Evolutionary conservation across 2,797 vertebrate species (phyloP).

Genomic region (Sternarchorhynchus goeldii): DNA sequence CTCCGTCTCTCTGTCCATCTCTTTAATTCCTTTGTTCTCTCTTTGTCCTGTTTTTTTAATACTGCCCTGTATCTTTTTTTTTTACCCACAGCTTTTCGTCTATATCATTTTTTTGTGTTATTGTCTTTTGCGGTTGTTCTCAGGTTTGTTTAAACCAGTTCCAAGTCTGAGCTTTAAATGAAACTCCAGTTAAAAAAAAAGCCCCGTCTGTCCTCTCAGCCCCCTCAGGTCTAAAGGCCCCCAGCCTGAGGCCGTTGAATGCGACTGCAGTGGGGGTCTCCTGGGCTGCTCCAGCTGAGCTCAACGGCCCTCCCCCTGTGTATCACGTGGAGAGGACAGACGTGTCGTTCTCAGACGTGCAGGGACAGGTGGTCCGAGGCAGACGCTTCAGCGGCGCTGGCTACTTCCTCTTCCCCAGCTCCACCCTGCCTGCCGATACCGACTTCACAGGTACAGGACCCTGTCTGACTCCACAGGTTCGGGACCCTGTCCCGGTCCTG

Average conservation of each 20-base stretch:
- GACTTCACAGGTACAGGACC: constrained; percentile 86
- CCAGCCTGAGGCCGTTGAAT: constrained; percentile 75
- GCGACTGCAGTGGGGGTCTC: constrained; percentile 75
- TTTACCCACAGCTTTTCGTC: neutral
- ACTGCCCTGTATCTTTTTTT: neutral
- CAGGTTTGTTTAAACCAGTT: neutral
- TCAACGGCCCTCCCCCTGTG: constrained; percentile 83
- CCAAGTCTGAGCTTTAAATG: neutral
- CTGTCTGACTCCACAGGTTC: neutral
- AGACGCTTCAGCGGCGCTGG: constrained; percentile 83
- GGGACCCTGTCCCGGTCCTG: too few relatives aligned
- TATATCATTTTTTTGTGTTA: neutral
- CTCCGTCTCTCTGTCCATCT: constrained; percentile 12
- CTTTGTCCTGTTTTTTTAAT: neutral
- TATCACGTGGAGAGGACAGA: constrained; percentile 89
- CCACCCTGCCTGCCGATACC: constrained; percentile 78
- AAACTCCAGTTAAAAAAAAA: neutral
- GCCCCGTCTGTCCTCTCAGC: constrained; percentile 68
- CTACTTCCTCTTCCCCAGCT: constrained; percentile 82
- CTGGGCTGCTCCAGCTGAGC: constrained; percentile 80
- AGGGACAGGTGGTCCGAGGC: constrained; percentile 74
- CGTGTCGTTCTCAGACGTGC: constrained; percentile 76
- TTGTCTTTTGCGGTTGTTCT: neutral
- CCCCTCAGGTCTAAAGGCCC: constrained; percentile 77
- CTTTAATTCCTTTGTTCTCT: constrained; percentile 18